Evolutionary conservation across 1,140 invertebrate species (phyloP).

Genomic region (Grapholita molesta): DNA sequence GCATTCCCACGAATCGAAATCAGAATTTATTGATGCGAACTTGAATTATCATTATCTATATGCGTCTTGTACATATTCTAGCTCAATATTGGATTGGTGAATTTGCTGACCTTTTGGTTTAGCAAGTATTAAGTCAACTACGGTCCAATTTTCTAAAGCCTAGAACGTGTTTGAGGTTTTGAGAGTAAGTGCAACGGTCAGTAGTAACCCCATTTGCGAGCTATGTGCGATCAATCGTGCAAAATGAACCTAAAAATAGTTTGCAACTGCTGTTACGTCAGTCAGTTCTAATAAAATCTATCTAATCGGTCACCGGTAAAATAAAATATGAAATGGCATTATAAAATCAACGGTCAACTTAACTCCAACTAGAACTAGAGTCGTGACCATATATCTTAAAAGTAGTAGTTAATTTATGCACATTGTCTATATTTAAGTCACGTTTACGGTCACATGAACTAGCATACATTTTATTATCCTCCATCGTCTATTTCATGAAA

Average conservation of each 20-base stretch:
- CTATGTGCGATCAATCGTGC: not conserved
- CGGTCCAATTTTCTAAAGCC: not conserved
- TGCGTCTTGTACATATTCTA: not conserved
- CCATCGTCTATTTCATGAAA: not conserved
- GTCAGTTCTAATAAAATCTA: not conserved
- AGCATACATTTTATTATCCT: not conserved
- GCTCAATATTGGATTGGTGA: not conserved
- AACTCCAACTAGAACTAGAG: not conserved
- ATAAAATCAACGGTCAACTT: not conserved
- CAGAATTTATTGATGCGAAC: not conserved
- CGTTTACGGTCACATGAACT: constrained; percentile 5
- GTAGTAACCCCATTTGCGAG: not conserved
- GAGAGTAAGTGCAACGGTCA: not conserved
- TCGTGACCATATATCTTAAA: not conserved
- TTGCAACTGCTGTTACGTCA: not conserved
- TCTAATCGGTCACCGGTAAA: no score
- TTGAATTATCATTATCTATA: not conserved
- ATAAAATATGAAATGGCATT: not conserved
- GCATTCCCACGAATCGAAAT: constrained; percentile 1
- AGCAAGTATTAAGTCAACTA: not conserved
- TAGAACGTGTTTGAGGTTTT: constrained; percentile 13
- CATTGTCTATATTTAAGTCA: not conserved
- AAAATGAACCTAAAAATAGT: not conserved
- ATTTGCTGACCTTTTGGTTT: constrained; percentile 3
- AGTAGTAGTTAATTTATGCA: not conserved